Evolutionary conservation across 2,797 vertebrate genomes (phyloP).

Genomic region (Anguilla marmorata): DNA sequence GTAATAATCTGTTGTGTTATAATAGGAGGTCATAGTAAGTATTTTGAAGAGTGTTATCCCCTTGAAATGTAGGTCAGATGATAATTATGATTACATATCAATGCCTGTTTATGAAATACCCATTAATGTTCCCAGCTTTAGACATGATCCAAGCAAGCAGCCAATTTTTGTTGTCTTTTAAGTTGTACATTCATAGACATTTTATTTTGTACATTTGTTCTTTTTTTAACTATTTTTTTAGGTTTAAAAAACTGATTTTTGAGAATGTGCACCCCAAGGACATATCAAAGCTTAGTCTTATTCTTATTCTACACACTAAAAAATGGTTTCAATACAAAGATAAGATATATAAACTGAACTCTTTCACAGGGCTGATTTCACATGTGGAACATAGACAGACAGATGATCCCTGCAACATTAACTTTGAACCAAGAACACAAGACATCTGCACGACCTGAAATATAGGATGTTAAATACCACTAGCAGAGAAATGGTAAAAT

Average conservation of each 20-base stretch:
- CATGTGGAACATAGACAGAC: not conserved
- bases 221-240: conserved; percentile 23
- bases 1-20: not conserved
- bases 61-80: not conserved
- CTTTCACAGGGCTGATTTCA: not conserved
- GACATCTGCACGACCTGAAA: conserved; percentile 39
- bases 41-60: not conserved
- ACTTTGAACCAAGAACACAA: conserved; percentile 41
- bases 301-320: not conserved
- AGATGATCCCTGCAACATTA: conserved; percentile 24
- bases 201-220: conserved; percentile 50
- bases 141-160: not conserved
- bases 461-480: not conserved
- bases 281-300: not conserved
- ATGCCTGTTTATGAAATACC: not conserved
- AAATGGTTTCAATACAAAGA: not conserved
- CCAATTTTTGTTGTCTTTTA: conserved; percentile 43
- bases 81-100: not conserved
- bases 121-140: not conserved
- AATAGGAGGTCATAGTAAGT: not conserved
- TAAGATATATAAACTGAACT: not conserved
- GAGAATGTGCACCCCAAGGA: not conserved
- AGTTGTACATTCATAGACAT: conserved; percentile 47
- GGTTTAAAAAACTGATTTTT: conserved; percentile 5
- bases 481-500: not conserved